Conservation (phyloP, 1,140 invertebrate genomes). For the Cephus cinctus region DNA sequence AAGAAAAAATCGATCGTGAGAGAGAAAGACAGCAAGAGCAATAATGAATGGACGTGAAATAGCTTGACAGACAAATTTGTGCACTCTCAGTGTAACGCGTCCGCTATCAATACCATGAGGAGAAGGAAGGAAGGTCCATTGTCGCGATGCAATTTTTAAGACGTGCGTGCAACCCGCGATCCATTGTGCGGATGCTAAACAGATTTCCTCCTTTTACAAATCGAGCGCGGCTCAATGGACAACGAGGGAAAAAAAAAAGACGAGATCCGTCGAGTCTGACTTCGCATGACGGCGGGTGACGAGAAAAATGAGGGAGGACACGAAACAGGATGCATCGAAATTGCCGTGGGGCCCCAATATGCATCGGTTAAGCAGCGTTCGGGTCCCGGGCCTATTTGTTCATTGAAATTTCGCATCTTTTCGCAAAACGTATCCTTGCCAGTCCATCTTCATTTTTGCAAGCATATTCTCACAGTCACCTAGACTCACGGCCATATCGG, state of each 20-base stretch:
- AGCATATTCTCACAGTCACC: too few relatives aligned
- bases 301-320: background rate
- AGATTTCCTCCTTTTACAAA: slow-evolving; percentile 25
- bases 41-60: background rate
- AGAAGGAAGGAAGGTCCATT: too few relatives aligned
- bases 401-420: too few relatives aligned
- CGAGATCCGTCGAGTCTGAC: too few relatives aligned
- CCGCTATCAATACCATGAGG: background rate
- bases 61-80: background rate
- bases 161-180: background rate
- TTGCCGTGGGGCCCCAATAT: too few relatives aligned
- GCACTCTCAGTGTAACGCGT: background rate
- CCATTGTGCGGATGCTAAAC: slow-evolving; percentile 31
- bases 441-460: too few relatives aligned
- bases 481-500: too few relatives aligned
- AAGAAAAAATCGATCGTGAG: background rate
- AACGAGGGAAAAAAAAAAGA: background rate
- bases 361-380: too few relatives aligned
- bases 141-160: background rate
- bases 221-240: background rate
- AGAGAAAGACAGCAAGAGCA: background rate
- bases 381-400: too few relatives aligned
- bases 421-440: too few relatives aligned
- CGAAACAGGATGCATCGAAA: slow-evolving; percentile 11
- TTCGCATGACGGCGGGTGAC: slow-evolving; percentile 1